phyloP scores from a whole-genome alignment of 2,888 invertebrate genomes.

The Napeogenes inachia region DNA sequence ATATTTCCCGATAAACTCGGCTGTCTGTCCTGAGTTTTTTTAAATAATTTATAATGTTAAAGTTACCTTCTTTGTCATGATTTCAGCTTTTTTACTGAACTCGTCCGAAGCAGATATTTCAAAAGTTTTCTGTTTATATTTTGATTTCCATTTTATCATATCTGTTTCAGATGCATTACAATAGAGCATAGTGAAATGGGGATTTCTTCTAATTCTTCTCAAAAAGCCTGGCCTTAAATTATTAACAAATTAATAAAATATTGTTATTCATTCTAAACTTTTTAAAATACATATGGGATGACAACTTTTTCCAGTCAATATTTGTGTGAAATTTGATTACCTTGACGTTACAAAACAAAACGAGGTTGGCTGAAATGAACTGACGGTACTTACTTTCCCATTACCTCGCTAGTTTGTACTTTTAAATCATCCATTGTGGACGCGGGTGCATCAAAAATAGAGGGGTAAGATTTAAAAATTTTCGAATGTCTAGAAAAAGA shows the following conservation, averaged over 20 bases:
- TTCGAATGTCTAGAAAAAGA: constrained; percentile 33
- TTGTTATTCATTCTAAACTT: not conserved
- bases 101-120: constrained; percentile 70
- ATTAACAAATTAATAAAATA: not conserved
- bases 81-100: constrained; percentile 68
- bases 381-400: constrained; percentile 25
- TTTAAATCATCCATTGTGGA: constrained; percentile 48
- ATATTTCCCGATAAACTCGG: no score
- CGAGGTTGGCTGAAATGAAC: no score
- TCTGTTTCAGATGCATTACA: constrained; percentile 68
- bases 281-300: no score
- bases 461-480: constrained; percentile 27
- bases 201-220: constrained; percentile 40
- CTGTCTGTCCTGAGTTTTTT: no score
- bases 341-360: no score
- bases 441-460: constrained; percentile 31
- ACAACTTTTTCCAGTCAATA: no score
- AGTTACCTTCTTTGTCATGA: constrained; percentile 59
- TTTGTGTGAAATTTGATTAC: no score
- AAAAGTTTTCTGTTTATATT: constrained; percentile 62
- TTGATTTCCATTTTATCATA: constrained; percentile 73
- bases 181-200: constrained; percentile 63
- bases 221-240: constrained; percentile 10
- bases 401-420: constrained; percentile 39
- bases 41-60: not conserved